Percentiles rank a stretch among this genome's conserved stretches.
These are phyloP conservation scores for Globia sparganii DNA, from an alignment of 2,888 invertebrate genomes.

Conservation along the genomic window DNA sequence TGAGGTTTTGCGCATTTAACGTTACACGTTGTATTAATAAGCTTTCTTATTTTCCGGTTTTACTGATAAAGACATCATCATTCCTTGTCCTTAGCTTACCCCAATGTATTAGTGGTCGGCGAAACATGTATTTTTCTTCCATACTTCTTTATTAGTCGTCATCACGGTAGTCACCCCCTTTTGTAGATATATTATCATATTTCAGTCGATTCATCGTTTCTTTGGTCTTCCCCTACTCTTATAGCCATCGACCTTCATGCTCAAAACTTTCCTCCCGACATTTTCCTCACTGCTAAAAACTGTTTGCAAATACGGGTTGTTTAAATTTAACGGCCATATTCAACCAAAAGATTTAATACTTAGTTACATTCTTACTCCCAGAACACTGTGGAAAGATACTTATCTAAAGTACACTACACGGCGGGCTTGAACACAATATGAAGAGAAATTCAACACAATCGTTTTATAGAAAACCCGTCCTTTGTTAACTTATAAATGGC, in stretches of 20 bases:
- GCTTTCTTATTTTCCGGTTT: not conserved
- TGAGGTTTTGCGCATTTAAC: no score
- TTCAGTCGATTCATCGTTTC: no score
- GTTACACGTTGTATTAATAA: no score
- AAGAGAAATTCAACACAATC: conserved; percentile 50
- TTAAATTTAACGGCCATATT: not conserved
- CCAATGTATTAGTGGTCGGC: no score
- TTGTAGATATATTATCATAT: no score
- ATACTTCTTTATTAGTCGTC: not conserved
- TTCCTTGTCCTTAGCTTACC: no score
- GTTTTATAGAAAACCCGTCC: conserved; percentile 58
- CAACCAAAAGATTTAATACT: conserved; percentile 1
- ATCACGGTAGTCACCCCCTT: not conserved
- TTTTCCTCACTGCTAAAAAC: not conserved
- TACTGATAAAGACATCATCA: no score
- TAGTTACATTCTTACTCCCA: conserved; percentile 18
- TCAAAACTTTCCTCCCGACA: not conserved
- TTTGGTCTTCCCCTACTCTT: no score
- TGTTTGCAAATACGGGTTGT: not conserved
- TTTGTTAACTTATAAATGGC: conserved; percentile 53
- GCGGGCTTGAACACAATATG: conserved; percentile 50
- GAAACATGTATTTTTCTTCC: no score
- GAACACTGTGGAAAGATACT: conserved; percentile 32
- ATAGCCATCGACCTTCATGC: not conserved
- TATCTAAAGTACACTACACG: conserved; percentile 46